Conservation (phyloP, 2,888 invertebrate species). For the Liodrosophila aerea region DNA sequence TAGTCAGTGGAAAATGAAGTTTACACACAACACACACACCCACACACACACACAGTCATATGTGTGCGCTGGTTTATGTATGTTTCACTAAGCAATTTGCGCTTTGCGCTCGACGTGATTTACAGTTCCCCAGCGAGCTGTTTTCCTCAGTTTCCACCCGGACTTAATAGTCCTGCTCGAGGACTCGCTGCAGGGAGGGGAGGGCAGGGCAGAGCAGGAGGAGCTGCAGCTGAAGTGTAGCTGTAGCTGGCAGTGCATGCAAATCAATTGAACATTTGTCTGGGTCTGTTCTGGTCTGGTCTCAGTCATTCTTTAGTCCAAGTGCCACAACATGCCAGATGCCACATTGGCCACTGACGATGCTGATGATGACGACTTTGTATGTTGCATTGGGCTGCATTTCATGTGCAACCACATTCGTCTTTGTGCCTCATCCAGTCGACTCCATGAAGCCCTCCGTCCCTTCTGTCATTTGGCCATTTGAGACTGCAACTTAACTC, state of each 20-base stretch:
- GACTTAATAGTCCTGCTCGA: conserved; percentile 33
- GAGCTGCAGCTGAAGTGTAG: conserved; percentile 1
- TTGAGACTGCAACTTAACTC: conserved; percentile 54
- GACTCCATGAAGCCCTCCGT: background rate
- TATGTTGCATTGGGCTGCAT: conserved; percentile 41
- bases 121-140: conserved; percentile 71
- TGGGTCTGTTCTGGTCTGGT: conserved; percentile 10
- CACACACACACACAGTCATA: conserved; percentile 11
- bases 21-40: conserved; percentile 12
- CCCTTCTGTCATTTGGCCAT: conserved; percentile 27
- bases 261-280: conserved; percentile 72
- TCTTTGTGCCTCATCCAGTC: conserved; percentile 13
- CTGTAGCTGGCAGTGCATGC: conserved; percentile 46
- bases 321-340: background rate
- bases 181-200: background rate
- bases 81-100: conserved; percentile 68
- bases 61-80: conserved; percentile 33
- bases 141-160: conserved; percentile 40
- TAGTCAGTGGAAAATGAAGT: conserved; percentile 27
- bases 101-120: conserved; percentile 68
- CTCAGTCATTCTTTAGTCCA: background rate
- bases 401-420: conserved; percentile 62
- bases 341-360: conserved; percentile 10
- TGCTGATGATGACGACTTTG: conserved; percentile 30
- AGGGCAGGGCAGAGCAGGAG: background rate